Evolutionary conservation across 2,888 invertebrate species (phyloP), one percentile per base, ranked within the genome.

Genomic region (Thymelicus lineola): DNA sequence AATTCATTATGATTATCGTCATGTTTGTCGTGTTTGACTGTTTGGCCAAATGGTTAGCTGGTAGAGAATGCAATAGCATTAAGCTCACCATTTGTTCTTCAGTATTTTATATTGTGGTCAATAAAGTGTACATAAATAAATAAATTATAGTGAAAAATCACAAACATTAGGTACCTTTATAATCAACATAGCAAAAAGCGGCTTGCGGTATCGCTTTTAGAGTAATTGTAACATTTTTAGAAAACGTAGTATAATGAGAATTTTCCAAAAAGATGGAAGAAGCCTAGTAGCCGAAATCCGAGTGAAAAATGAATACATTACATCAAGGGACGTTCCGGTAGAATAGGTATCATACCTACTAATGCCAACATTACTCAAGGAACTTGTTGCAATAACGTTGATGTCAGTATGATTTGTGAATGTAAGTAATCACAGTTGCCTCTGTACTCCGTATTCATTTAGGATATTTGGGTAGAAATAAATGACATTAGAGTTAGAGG

Each of bases 331-430:
- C 77, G 82, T 85, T 84, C 80, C 79, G 80, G 81, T 79, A 76
- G 81, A 77, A 79, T 78, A 79, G 76, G 75, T 77, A 68, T 68
- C 72, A 73, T 75, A 78, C 76, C 76, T 76, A 76, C 73, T 76
- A 74, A 77, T 80, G 80, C 75, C 77, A 75, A 79, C 80, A 86
- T 86, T 84, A 86, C 82, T 84, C 84, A 80, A 78, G 60, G 81
- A 79, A 80, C 79, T 76, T 77, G 79, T 81, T 86, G 88, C 88
- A 89, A 89, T 90, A 90, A 87, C 83, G 85, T 75, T 80, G 79
- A 85, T 81, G 89, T 87, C 88, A 82, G 82, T 76, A 82, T 88
- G 88, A 89, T 86, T 86, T 88, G 87, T 86, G 84, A 80, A 80
- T 75, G 78, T 79, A 81, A 83, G 87, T 83, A 81, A 84, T 87